Base-by-base conservation (phyloP, 2,797 vertebrate species). In the Scyliorhinus canicula region DNA sequence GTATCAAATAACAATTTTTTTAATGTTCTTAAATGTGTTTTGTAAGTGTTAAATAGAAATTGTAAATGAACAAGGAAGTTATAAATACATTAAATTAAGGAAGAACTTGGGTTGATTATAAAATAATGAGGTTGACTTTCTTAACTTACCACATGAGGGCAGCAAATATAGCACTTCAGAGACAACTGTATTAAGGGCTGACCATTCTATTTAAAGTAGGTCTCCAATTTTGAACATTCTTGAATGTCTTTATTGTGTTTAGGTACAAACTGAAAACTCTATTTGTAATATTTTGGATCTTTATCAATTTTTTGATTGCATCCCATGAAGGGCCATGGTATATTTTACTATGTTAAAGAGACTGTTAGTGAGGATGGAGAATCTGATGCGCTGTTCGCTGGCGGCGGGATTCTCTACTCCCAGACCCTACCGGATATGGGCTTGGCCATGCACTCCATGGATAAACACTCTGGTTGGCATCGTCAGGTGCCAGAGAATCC, bases 141-240 rank as follows among this genome's bases (percentile, higher is more conserved):
- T 71, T 69, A 52, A 74, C 31, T 7, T 35, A 52, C 93, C 93
- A 94, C 93, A 94, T 21, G 93, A 94, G 93, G 93, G 93, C 93
- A 94, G 67, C 93, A 94, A 94, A 94, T 94, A 35, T 94, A 52
- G 47, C 67, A 74, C 50, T 71, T 52, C 67, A 74, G 57, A 65
- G n/a, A 12, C 40, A 63, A 60, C n/a, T 28, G 35, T 11, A 82
- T 26, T n/a, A 26, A 40, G 60, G 21, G 40, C 88, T 44, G 60
- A 9, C 88, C 6, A 65, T 91, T 91, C 88, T 44, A 40, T 24
- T 44, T 26, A 91, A 91, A 44, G 0, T 26, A 63, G 3, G 40
- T 44, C 35, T 65, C 57, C 57, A 91, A 63, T 35, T 91, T 91
- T 44, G 21, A 91, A 91, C 24, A 44, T 11, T 65, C 44, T 26